phyloP scores from a whole-genome alignment of 92 coral and sea anemone species.

The Paragorgia papillata region DNA sequence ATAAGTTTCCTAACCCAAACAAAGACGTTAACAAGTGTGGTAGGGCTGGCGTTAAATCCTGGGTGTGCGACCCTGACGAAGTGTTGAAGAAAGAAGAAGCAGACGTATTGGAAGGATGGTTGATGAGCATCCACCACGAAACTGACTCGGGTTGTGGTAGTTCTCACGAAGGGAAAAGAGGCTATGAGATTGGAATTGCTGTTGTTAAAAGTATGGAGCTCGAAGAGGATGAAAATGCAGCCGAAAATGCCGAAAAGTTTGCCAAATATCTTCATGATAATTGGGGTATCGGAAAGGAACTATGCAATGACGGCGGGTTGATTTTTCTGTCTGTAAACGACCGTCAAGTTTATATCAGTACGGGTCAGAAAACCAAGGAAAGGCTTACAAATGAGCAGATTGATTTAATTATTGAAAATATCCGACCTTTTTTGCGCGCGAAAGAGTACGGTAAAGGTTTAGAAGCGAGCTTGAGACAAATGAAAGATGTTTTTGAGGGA shows the following conservation, averaged over 20 bases:
- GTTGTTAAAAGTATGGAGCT: slow-evolving; percentile 61
- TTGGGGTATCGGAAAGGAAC: slow-evolving; percentile 78
- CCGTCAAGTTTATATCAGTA: slow-evolving; percentile 74
- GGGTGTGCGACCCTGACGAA: slow-evolving; percentile 81
- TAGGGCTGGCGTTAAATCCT: slow-evolving; percentile 71
- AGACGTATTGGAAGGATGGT: slow-evolving; percentile 66
- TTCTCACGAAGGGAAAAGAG: slow-evolving; percentile 44
- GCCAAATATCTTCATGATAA: slow-evolving; percentile 68
- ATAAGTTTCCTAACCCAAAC: slow-evolving; percentile 74
- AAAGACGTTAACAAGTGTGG: slow-evolving; percentile 70
- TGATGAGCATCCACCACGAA: slow-evolving; percentile 55
- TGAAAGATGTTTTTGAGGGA: slow-evolving; percentile 80
- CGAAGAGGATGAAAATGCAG: slow-evolving; percentile 43
- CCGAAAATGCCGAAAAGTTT: slow-evolving; percentile 55
- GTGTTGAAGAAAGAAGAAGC: slow-evolving; percentile 67
- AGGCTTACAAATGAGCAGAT: slow-evolving; percentile 74
- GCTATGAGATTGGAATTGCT: slow-evolving; percentile 80
- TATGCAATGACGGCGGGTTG: slow-evolving; percentile 77
- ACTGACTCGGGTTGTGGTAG: slow-evolving; percentile 73
- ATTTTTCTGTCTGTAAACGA: slow-evolving; percentile 63
- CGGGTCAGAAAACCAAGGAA: slow-evolving; percentile 73
- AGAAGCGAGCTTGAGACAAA: slow-evolving; percentile 58
- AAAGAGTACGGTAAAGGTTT: slow-evolving; percentile 62
- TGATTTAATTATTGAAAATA: slow-evolving; percentile 69
- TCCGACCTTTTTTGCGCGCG: slow-evolving; percentile 58